Conservation (phyloP, 2,113 vertebrate genomes). For the Gnathonemus longibarbis region DNA sequence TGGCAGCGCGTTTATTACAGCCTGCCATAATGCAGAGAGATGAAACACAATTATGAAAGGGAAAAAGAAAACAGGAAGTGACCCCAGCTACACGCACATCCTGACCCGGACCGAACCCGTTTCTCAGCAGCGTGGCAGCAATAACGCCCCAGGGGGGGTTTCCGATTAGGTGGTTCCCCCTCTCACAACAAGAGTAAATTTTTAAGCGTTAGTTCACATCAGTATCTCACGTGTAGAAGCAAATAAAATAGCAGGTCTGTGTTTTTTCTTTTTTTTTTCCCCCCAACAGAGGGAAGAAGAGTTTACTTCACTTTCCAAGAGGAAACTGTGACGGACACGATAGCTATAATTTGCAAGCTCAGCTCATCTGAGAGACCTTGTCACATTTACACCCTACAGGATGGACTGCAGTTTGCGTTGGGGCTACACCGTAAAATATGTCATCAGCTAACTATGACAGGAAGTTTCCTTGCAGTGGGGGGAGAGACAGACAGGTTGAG, state of each 20-base stretch:
- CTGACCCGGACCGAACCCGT: background rate
- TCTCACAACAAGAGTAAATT: background rate
- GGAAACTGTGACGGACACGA: background rate
- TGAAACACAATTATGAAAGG: background rate
- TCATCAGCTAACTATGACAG: background rate
- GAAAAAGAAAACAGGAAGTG: conserved; percentile 25
- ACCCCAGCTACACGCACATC: conserved; percentile 13
- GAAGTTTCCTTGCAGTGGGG: background rate
- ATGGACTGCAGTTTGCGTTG: background rate
- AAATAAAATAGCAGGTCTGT: background rate
- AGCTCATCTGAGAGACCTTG: background rate
- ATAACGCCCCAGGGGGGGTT: background rate
- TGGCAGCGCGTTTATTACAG: background rate
- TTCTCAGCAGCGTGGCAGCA: background rate
- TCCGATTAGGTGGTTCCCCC: background rate
- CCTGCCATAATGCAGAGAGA: background rate
- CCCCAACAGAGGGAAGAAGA: background rate
- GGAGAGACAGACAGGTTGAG: background rate
- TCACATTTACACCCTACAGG: background rate
- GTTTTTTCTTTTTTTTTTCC: background rate
- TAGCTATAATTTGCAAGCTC: background rate
- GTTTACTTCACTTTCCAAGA: background rate
- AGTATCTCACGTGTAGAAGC: background rate
- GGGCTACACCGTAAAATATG: background rate
- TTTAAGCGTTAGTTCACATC: background rate